Conservation (phyloP, 2,888 invertebrate species). For the Ectobius pallidus region DNA sequence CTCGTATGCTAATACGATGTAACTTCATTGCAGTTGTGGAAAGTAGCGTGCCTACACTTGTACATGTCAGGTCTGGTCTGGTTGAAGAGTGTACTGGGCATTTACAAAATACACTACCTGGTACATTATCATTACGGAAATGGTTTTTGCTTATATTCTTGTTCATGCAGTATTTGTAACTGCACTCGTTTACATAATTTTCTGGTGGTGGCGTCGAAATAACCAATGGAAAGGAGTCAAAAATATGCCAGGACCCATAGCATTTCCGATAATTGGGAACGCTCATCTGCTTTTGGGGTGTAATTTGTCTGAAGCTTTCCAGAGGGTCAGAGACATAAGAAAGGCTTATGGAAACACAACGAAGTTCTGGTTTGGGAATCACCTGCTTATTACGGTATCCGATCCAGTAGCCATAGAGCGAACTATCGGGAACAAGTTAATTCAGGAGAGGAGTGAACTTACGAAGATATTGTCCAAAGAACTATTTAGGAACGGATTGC, state of each 20-base stretch:
- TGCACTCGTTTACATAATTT: too few relatives aligned
- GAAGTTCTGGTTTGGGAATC: neutral
- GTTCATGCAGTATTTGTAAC: too few relatives aligned
- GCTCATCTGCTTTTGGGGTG: neutral
- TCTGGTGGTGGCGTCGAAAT: too few relatives aligned
- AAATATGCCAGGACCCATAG: neutral
- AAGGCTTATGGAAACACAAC: neutral
- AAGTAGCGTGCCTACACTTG: too few relatives aligned
- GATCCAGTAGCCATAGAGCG: neutral
- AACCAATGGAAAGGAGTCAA: neutral
- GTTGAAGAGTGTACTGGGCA: too few relatives aligned
- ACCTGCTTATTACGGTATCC: neutral
- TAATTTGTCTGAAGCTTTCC: neutral
- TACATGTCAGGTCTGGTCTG: too few relatives aligned
- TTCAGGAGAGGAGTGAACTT: neutral
- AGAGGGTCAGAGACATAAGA: neutral
- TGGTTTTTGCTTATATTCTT: too few relatives aligned
- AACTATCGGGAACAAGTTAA: neutral
- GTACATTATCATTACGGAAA: too few relatives aligned
- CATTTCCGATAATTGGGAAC: neutral
- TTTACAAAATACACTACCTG: too few relatives aligned
- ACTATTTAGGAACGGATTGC: neutral
- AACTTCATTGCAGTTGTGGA: too few relatives aligned
- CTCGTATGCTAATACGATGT: too few relatives aligned
- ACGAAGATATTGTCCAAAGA: neutral